Evolutionary conservation across 2,888 invertebrate genomes (phyloP), one percentile per base, ranked within the genome.

Genomic region (Ophion ellenae): DNA sequence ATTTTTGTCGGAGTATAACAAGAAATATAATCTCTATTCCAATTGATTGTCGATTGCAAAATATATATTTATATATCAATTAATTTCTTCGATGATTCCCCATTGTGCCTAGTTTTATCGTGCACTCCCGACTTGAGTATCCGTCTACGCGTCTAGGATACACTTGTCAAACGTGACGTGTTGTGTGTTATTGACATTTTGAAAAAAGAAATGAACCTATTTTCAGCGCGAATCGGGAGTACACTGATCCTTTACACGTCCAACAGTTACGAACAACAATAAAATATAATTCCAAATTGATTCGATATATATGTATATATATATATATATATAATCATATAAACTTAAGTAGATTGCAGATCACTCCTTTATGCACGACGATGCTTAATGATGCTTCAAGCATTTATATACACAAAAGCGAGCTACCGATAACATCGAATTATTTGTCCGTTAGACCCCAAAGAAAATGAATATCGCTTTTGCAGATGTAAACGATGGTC

Each of bases 341-440:
- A 85, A 90, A 91, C 91, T 92, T 93, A 93, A 93, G 93, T 92
- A 93, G 91, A 91, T 92, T 93, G 92, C 91, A 92, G 92, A 93
- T 93, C 92, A 92, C 90, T 90, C 89, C 90, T 87, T 88, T 81
- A 83, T 88, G 87, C 86, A 88, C 88, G 87, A 74, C 77, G 83
- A 86, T 87, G 86, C 85, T 87, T 85, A 70, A 75, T 82, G 87
- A 88, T 89, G 89, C 87, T 86, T 89, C 82, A 88, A 90, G 86
- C 89, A 90, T 85, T 36, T 86, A 83, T 88, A 87, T 90, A 91
- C 91, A 87, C 89, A 90, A 88, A 88, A 88, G 86, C 89, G 89
- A 89, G 87, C 85, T 87, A 89, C 87, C 84, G 75, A 86, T 83
- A 82, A 87, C 83, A 24, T 74, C 64, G 83, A 66, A 67, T 69